These are phyloP conservation scores for Sebastes taczanowskii DNA, from an alignment of 2,797 vertebrate species.

Conservation along the genomic window DNA sequence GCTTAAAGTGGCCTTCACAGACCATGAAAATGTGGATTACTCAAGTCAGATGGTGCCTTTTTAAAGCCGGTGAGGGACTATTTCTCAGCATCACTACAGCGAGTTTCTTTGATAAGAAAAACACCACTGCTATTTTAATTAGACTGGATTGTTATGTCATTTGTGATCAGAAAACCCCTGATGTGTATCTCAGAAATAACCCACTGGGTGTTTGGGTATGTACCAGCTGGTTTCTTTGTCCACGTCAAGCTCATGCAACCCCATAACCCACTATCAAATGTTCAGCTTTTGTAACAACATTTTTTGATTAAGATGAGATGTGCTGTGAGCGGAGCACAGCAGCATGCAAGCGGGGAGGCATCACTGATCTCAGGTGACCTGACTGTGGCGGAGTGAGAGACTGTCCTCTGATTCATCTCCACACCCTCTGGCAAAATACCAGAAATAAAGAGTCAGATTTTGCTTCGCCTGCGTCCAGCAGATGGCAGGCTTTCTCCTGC, in stretches of 20 bases:
- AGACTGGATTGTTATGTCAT: conserved; percentile 3
- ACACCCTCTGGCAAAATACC: conserved; percentile 45
- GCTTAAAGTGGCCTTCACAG: not conserved
- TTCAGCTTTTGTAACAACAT: conserved; percentile 6
- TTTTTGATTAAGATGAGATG: conserved; percentile 29
- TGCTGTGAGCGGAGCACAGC: conserved; percentile 21
- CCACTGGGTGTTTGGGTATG: conserved; percentile 1
- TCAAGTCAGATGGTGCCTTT: not conserved
- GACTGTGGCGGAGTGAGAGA: conserved; percentile 48
- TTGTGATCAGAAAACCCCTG: not conserved
- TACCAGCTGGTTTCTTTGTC: conserved; percentile 28
- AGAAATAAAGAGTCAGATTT: conserved; percentile 20
- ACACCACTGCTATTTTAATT: conserved; percentile 13
- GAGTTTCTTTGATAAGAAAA: not conserved
- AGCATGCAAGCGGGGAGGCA: conserved; percentile 40
- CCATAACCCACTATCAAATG: conserved; percentile 22
- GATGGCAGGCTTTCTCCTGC: conserved; percentile 74
- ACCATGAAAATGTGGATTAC: not conserved
- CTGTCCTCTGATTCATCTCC: conserved; percentile 63
- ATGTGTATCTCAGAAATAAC: conserved; percentile 35
- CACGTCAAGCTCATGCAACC: conserved; percentile 15
- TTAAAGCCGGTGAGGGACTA: not conserved
- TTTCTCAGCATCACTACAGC: not conserved
- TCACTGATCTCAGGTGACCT: conserved; percentile 59
- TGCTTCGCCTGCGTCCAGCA: conserved; percentile 51